Evolutionary conservation across 2,797 vertebrate species (phyloP).

Genomic region (Pelochelys cantorii): DNA sequence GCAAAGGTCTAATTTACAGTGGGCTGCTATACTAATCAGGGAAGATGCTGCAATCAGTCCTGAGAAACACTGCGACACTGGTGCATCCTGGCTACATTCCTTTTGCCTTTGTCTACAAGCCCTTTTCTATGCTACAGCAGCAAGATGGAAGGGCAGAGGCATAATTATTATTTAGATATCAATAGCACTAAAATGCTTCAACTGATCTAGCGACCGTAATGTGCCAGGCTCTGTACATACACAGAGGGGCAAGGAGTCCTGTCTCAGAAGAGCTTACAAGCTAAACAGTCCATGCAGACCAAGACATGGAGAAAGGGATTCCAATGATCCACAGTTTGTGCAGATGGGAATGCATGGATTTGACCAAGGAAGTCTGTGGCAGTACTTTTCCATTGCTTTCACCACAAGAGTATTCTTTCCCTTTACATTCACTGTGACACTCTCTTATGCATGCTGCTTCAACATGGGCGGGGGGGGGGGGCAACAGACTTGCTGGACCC

Average conservation of each 20-base stretch:
- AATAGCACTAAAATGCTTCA: not conserved
- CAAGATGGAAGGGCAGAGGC: not conserved
- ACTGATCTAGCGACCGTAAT: not conserved
- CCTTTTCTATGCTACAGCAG: not conserved
- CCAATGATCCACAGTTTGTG: too few relatives aligned
- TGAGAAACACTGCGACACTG: not conserved
- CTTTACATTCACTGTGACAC: not conserved
- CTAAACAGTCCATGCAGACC: too few relatives aligned
- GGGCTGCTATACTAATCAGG: not conserved
- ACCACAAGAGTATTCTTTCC: not conserved
- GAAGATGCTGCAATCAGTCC: not conserved
- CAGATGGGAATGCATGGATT: not conserved
- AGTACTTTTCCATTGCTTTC: not conserved
- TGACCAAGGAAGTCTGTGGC: not conserved
- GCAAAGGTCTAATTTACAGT: not conserved
- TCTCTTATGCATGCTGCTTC: not conserved
- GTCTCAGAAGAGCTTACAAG: not conserved
- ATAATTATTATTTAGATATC: not conserved
- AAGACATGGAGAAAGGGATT: not conserved
- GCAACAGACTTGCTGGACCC: too few relatives aligned
- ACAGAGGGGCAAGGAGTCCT: not conserved
- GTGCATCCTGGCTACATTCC: not conserved
- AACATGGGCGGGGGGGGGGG: not conserved
- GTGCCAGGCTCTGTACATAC: not conserved
- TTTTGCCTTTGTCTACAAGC: not conserved